Evolutionary conservation across 2,888 invertebrate species (phyloP).

Genomic region (Auanema sp.): DNA sequence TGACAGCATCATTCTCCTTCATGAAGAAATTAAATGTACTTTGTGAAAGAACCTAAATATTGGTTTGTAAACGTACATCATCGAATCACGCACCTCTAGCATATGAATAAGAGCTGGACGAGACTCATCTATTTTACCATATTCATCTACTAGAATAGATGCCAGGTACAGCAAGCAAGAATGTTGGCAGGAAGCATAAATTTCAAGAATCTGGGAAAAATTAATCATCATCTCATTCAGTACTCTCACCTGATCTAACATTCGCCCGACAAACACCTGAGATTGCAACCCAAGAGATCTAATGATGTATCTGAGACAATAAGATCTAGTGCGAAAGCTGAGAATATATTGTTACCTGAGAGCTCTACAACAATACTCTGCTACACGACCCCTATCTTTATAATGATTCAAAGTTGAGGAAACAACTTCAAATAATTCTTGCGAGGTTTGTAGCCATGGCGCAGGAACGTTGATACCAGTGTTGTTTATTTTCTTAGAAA

Average conservation of each 20-base stretch:
- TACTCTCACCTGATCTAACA: constrained; percentile 76
- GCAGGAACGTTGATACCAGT: constrained; percentile 17
- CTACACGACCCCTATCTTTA: constrained; percentile 71
- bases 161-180: constrained; percentile 85
- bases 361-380: constrained; percentile 88
- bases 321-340: not conserved
- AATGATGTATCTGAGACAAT: constrained; percentile 73
- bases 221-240: not conserved
- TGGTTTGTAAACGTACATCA: not conserved
- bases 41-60: not conserved
- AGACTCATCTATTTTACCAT: constrained; percentile 76
- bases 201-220: constrained; percentile 71
- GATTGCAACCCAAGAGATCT: constrained; percentile 82
- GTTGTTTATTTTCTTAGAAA: not conserved
- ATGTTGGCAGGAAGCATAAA: constrained; percentile 77
- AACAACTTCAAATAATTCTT: constrained; percentile 18
- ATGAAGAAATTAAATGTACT: constrained; percentile 26
- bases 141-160: constrained; percentile 82
- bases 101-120: constrained; percentile 81
- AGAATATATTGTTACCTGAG: constrained; percentile 80
- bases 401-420: constrained; percentile 26
- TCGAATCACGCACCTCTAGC: constrained; percentile 73
- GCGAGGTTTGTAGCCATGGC: constrained; percentile 24
- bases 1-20: constrained; percentile 64
- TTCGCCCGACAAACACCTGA: constrained; percentile 77